A percentile compares a stretch with the other conserved stretches of the same genome.
These are phyloP conservation scores for Bugula neritina DNA, from an alignment of 2,888 invertebrate genomes.

Conservation along the genomic window DNA sequence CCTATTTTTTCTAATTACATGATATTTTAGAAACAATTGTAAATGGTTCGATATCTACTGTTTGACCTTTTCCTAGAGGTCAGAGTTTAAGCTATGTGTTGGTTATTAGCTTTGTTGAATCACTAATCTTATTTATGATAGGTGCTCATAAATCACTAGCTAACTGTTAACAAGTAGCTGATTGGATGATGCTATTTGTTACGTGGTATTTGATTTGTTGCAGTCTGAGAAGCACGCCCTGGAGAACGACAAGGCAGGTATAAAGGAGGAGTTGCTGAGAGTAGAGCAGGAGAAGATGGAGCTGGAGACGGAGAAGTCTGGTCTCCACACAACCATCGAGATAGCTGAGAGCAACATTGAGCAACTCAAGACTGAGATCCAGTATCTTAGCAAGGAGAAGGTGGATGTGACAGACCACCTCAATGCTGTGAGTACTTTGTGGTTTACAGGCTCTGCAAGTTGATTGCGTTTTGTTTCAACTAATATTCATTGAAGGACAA, in stretches of 20 bases:
- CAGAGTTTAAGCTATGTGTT: too few species aligned
- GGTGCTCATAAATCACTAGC: too few species aligned
- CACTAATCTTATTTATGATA: too few species aligned
- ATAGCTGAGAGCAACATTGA: conserved; percentile 48
- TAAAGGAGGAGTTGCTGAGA: conserved; percentile 76
- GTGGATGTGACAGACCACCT: conserved; percentile 64
- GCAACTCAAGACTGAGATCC: conserved; percentile 68
- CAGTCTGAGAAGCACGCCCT: conserved; percentile 55
- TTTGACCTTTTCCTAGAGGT: too few species aligned
- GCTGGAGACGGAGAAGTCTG: conserved; percentile 74
- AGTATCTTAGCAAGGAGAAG: conserved; percentile 72
- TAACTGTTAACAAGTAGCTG: too few species aligned
- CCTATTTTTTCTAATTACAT: too few species aligned
- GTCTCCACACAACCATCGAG: conserved; percentile 55
- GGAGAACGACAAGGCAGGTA: conserved; percentile 71
- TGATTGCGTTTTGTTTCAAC: too few species aligned
- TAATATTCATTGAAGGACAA: too few species aligned
- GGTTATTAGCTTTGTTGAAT: too few species aligned
- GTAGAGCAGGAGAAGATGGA: conserved; percentile 83
- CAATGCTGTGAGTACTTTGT: conserved; percentile 49
- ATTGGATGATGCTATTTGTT: too few species aligned
- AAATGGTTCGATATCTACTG: too few species aligned
- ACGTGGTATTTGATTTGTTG: conserved; percentile 6
- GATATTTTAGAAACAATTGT: too few species aligned
- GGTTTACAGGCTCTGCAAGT: background rate